Evolutionary conservation across 1,140 invertebrate species (phyloP).

Genomic region (Aphaenogaster floridana): DNA sequence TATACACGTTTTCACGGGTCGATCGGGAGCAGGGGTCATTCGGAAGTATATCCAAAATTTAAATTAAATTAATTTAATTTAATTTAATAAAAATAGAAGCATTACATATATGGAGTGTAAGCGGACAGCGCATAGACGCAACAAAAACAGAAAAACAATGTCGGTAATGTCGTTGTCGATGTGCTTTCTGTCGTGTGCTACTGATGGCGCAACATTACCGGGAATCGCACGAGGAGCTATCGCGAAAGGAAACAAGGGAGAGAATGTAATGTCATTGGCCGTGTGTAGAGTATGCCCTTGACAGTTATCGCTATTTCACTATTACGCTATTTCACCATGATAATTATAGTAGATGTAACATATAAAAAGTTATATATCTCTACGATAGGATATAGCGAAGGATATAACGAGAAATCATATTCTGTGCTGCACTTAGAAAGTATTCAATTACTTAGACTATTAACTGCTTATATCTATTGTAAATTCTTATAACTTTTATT

Average conservation of each 20-base stretch:
- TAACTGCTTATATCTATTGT: neutral
- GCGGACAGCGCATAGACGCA: neutral
- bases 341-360: constrained; percentile 5
- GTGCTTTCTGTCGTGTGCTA: neutral
- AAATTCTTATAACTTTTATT: neutral
- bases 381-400: neutral
- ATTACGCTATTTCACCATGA: constrained; percentile 48
- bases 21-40: too few relatives aligned
- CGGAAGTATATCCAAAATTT: neutral
- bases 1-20: too few relatives aligned
- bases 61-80: constrained; percentile 16
- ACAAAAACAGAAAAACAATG: neutral
- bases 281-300: constrained; percentile 66
- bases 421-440: neutral
- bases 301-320: constrained; percentile 60
- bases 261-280: constrained; percentile 66
- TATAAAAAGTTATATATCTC: neutral
- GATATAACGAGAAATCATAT: neutral
- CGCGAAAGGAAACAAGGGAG: constrained; percentile 50
- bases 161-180: constrained; percentile 63
- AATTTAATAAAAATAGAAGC: constrained; percentile 22
- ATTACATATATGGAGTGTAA: neutral
- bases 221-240: constrained; percentile 16
- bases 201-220: constrained; percentile 65
- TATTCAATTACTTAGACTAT: neutral